These are phyloP conservation scores for Drosophila bocki DNA, from an alignment of 1,140 invertebrate species.

Conservation along the genomic window DNA sequence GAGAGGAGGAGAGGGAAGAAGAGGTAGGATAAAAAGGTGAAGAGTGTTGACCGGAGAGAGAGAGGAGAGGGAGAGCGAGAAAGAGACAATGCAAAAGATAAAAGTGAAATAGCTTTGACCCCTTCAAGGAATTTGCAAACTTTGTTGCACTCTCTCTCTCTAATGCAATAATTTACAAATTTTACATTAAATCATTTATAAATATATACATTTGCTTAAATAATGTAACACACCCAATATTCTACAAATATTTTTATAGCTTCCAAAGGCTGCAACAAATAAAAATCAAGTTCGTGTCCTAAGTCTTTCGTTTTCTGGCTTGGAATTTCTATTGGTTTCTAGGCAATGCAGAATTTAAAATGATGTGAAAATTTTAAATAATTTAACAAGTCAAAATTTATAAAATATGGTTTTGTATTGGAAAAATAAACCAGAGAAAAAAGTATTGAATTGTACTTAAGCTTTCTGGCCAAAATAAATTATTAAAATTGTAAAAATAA, in stretches of 20 bases:
- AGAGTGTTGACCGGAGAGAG: not conserved
- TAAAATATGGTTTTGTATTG: not conserved
- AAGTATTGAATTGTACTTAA: no score
- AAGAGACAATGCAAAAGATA: conserved; percentile 19
- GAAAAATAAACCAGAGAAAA: no score
- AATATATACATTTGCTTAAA: no score
- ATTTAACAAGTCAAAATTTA: not conserved
- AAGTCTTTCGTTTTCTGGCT: not conserved
- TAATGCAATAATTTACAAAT: not conserved
- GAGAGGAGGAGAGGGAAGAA: not conserved
- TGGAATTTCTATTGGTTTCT: not conserved
- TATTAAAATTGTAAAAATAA: no score
- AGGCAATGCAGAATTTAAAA: not conserved
- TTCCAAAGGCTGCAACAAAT: not conserved
- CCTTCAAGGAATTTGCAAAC: conserved; percentile 31
- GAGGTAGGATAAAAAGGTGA: conserved; percentile 3
- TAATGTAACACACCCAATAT: not conserved
- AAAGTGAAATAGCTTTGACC: conserved; percentile 40
- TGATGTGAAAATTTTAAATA: not conserved
- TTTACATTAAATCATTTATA: no score
- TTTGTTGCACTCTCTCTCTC: conserved; percentile 4
- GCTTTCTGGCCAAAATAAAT: no score
- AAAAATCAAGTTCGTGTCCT: not conserved
- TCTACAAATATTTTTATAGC: not conserved
- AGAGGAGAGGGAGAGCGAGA: not conserved